Conservation (phyloP, 2,888 invertebrate species). For the Tubulanus polymorphus region DNA sequence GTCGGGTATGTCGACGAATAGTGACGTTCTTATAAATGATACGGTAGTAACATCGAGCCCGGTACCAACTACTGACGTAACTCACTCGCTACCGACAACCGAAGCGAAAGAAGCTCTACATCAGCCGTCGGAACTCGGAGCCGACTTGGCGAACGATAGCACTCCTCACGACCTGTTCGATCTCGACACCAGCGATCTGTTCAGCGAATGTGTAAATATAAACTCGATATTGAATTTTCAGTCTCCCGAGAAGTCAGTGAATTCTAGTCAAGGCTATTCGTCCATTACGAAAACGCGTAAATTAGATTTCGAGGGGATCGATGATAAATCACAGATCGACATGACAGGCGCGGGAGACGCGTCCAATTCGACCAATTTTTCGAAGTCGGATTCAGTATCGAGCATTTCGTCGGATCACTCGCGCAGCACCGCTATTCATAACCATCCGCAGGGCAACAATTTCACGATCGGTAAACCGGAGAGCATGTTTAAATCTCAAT, state of each 20-base stretch:
- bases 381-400: neutral
- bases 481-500: neutral
- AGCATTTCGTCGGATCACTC: neutral
- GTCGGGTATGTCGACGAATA: too few relatives aligned
- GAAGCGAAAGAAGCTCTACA: too few relatives aligned
- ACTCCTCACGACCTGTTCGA: constrained; percentile 1
- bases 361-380: neutral
- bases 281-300: neutral
- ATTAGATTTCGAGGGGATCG: neutral
- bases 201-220: neutral
- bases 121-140: too few relatives aligned
- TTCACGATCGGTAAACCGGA: constrained; percentile 1
- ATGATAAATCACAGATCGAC: neutral
- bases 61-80: too few relatives aligned
- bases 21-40: too few relatives aligned
- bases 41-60: too few relatives aligned
- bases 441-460: neutral
- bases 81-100: too few relatives aligned
- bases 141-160: neutral
- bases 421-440: neutral
- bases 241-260: neutral
- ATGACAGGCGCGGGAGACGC: neutral
- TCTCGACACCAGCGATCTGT: neutral
- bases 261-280: neutral
- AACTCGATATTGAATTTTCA: neutral